Percentiles rank a stretch among this genome's conserved stretches.
Evolutionary conservation across 2,113 vertebrate genomes (phyloP).

Genomic region (Tachysurus vachellii): DNA sequence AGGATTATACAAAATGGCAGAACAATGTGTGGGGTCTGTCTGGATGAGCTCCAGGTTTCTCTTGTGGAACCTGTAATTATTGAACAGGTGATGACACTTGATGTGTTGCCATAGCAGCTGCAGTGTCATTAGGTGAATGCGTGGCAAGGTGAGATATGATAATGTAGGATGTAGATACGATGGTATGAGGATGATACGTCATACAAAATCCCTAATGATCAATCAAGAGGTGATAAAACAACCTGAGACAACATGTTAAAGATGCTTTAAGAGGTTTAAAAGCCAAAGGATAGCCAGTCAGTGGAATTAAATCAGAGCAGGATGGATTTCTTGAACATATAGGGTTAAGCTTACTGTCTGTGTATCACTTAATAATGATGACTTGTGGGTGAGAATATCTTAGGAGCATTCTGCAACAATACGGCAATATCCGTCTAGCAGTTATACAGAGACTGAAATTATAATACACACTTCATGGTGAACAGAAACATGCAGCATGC

Average conservation of each 20-base stretch:
- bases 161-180: not conserved
- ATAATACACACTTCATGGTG: not conserved
- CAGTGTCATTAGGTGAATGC: not conserved
- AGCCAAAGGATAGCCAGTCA: not conserved
- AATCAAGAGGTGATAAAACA: not conserved
- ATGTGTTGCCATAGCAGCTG: not conserved
- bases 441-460: not conserved
- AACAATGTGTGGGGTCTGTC: not conserved
- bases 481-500: not conserved
- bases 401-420: not conserved
- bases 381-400: not conserved
- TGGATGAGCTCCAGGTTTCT: not conserved
- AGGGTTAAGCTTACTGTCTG: not conserved
- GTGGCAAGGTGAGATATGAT: not conserved
- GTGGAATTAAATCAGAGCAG: not conserved
- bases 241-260: not conserved
- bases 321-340: not conserved
- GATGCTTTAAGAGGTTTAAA: not conserved
- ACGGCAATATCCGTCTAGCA: not conserved
- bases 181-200: not conserved
- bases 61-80: not conserved
- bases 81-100: not conserved
- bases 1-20: not conserved
- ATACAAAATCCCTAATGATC: not conserved
- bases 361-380: not conserved